phyloP scores from a whole-genome alignment of 2,888 invertebrate species.

The Chrysomela aeneicollis region DNA sequence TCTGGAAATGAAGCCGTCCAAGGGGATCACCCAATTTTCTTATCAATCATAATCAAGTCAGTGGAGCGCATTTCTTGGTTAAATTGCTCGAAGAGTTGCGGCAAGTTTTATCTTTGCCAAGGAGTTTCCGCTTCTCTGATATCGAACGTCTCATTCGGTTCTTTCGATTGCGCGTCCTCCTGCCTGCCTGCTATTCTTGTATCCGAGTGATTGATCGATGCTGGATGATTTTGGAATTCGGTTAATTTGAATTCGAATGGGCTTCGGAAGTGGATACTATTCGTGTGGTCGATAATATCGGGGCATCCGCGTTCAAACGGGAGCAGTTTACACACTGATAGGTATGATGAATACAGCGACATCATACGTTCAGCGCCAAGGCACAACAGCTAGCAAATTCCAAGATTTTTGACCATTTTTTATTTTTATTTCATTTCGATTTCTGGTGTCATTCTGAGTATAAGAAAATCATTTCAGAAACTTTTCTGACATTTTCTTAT shows the following conservation, averaged over 20 bases:
- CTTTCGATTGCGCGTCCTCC: conserved; percentile 27
- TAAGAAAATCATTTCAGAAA: too few species aligned
- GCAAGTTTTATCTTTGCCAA: conserved; percentile 58
- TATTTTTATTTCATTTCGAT: too few species aligned
- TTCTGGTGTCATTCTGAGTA: too few species aligned
- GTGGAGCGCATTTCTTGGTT: conserved; percentile 59
- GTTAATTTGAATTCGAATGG: conserved; percentile 12
- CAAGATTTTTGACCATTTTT: too few species aligned
- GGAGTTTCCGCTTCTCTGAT: conserved; percentile 41
- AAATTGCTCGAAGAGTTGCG: conserved; percentile 59
- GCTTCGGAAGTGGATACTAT: not conserved
- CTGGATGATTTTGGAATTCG: conserved; percentile 19
- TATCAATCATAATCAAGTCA: conserved; percentile 63
- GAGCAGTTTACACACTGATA: not conserved
- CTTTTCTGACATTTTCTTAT: too few species aligned
- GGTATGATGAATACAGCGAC: too few species aligned
- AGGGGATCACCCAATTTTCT: conserved; percentile 56
- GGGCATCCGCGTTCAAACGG: not conserved
- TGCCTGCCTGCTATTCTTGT: conserved; percentile 23
- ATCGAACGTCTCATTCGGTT: conserved; percentile 37
- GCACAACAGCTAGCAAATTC: too few species aligned
- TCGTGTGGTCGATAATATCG: too few species aligned
- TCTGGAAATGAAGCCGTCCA: conserved; percentile 28
- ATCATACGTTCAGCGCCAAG: too few species aligned
- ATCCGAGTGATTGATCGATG: conserved; percentile 20